These are phyloP conservation scores for Helarctos malayanus DNA, from an alignment of 2,797 vertebrate species.

Conservation along the genomic window DNA sequence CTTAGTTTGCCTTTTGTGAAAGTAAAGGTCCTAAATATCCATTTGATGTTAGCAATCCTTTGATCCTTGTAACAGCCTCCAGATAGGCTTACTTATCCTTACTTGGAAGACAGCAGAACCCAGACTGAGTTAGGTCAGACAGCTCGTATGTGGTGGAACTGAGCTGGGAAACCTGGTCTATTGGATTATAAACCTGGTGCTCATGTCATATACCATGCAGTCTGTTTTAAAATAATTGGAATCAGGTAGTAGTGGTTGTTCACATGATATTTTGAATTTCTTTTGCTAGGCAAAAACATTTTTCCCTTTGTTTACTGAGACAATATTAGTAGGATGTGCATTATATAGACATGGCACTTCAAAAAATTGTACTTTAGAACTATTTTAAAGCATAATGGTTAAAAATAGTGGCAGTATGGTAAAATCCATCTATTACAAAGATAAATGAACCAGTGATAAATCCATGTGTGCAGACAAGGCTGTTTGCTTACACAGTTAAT, in stretches of 20 bases:
- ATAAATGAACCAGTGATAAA: neutral
- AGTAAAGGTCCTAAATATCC: neutral
- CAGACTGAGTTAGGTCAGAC: neutral
- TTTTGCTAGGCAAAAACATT: neutral
- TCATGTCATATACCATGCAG: neutral
- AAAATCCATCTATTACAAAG: neutral
- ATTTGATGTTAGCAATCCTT: neutral
- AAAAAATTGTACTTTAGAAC: neutral
- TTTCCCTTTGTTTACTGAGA: neutral
- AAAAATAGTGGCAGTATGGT: neutral
- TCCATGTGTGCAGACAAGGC: neutral
- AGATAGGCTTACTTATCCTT: neutral
- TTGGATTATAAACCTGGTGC: neutral
- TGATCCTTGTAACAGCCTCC: neutral
- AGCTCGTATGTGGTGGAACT: neutral
- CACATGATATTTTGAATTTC: neutral
- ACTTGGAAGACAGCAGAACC: neutral
- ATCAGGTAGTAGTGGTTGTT: neutral
- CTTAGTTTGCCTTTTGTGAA: neutral
- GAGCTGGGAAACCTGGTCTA: neutral
- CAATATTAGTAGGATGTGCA: neutral
- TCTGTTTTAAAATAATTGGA: slow-evolving; percentile 8
- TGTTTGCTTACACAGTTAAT: neutral
- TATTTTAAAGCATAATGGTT: neutral
- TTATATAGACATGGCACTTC: slow-evolving; percentile 19